Conservation (phyloP, 2,797 vertebrate genomes). For the Lepilemur ruficaudatus region DNA sequence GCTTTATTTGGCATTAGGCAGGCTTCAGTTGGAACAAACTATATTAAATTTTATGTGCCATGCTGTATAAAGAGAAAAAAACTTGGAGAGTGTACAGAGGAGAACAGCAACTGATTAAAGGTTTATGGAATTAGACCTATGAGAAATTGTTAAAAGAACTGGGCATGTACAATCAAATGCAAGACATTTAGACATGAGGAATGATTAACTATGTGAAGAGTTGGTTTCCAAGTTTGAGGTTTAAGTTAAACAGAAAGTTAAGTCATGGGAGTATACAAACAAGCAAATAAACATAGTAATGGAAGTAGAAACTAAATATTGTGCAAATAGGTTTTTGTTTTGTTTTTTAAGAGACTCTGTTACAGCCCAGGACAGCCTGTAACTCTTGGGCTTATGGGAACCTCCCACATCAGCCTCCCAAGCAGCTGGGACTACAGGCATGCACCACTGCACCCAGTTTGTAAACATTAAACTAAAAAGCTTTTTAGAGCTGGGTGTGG, state of each 20-base stretch:
- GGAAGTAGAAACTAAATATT: background rate
- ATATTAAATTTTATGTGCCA: slow-evolving; percentile 49
- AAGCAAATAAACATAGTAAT: slow-evolving; percentile 9
- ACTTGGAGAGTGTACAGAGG: slow-evolving; percentile 59
- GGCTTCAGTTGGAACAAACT: slow-evolving; percentile 49
- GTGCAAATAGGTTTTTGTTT: background rate
- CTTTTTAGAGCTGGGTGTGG: background rate
- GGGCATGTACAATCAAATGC: slow-evolving; percentile 59
- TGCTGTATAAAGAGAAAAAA: slow-evolving; percentile 9
- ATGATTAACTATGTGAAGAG: slow-evolving; percentile 38
- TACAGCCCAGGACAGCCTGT: no score
- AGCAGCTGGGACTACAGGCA: no score
- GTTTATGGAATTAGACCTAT: slow-evolving; percentile 38
- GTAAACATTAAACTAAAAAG: background rate
- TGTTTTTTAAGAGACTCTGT: no score
- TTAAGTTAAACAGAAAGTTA: slow-evolving; percentile 41
- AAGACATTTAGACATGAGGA: background rate
- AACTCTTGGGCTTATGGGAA: no score
- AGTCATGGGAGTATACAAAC: slow-evolving; percentile 35
- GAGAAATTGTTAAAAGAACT: slow-evolving; percentile 33
- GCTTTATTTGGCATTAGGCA: slow-evolving; percentile 60
- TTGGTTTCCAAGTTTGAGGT: slow-evolving; percentile 23
- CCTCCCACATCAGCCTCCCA: no score
- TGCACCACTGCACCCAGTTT: no score
- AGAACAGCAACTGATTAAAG: slow-evolving; percentile 64